Base-by-base conservation (phyloP, 2,888 invertebrate genomes). In the Mythimna loreyi region DNA sequence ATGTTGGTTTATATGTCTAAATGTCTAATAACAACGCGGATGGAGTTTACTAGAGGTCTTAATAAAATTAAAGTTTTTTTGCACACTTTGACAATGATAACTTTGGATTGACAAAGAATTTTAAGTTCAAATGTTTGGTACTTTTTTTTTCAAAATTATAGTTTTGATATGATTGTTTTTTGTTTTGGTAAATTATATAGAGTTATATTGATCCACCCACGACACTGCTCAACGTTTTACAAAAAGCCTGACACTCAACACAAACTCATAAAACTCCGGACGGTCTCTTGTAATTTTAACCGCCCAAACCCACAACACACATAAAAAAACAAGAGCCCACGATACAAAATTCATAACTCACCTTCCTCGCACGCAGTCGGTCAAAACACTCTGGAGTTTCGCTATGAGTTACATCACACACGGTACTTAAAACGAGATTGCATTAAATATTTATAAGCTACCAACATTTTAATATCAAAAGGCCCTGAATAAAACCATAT, bases 391-490 rank as follows among this genome's bases (percentile, higher is more conserved):
- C 50, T 57, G 59, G 58, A 60, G 59, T 62, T 45, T 45, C 83
- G 50, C 52, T 75, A 85, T 85, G 86, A 88, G 87, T 88, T 87
- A 89, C 86, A 84, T 81, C 82, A 81, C 83, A 84, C 79, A 70
- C 82, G 78, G 85, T 87, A 85, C 85, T 86, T 84, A 89, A 89
- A 90, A 91, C 85, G 87, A 89, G 86, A 92, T 92, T 92, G 87
- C 91, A 92, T 92, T 91, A 92, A 89, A 92, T 92, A 91, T 92
- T 91, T 92, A 92, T 92, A 89, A 91, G 89, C 82, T 79, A 81
- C 85, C 88, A 87, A 88, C 88, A 90, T 91, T 91, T 91, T 91
- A 90, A 91, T 91, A 92, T 90, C 89, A 91, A 91, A 91, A 90
- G 91, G 84, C 85, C 85, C 75, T 80, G 89, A 87, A 89, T 89